phyloP scores from a whole-genome alignment of 2,888 invertebrate species.

The Ormyrus thymus region DNA sequence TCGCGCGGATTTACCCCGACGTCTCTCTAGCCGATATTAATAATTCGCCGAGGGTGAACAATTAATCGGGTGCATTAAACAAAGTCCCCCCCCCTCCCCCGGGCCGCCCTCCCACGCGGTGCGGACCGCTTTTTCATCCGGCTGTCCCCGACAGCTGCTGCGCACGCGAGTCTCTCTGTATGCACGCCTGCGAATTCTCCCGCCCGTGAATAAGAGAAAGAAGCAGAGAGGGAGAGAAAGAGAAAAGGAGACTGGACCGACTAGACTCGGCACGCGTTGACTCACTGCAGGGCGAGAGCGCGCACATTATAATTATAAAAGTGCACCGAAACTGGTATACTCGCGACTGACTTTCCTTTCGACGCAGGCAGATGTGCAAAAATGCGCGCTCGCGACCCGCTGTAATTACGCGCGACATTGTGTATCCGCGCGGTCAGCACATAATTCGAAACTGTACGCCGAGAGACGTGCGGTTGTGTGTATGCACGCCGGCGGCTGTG shows the following conservation, averaged over 20 bases:
- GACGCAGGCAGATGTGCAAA: no score
- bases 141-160: slow-evolving; percentile 40
- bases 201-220: not conserved
- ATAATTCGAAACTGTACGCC: no score
- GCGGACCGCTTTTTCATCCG: slow-evolving; percentile 15
- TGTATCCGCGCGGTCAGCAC: no score
- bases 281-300: slow-evolving; percentile 45
- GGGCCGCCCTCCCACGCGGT: not conserved
- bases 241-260: no score
- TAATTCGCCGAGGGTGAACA: slow-evolving; percentile 7
- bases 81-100: slow-evolving; percentile 2
- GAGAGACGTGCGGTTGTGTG: not conserved
- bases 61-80: slow-evolving; percentile 34
- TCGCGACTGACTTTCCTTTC: not conserved
- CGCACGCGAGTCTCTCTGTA: slow-evolving; percentile 4
- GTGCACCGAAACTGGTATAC: slow-evolving; percentile 49
- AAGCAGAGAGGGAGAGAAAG: no score
- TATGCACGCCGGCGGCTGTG: no score
- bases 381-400: no score
- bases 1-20: no score
- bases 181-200: slow-evolving; percentile 24
- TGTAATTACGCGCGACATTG: no score
- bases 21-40: no score
- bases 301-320: slow-evolving; percentile 61
- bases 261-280: slow-evolving; percentile 47